These are phyloP conservation scores for Nomada fabriciana DNA, from an alignment of 2,888 invertebrate genomes.

Conservation along the genomic window DNA sequence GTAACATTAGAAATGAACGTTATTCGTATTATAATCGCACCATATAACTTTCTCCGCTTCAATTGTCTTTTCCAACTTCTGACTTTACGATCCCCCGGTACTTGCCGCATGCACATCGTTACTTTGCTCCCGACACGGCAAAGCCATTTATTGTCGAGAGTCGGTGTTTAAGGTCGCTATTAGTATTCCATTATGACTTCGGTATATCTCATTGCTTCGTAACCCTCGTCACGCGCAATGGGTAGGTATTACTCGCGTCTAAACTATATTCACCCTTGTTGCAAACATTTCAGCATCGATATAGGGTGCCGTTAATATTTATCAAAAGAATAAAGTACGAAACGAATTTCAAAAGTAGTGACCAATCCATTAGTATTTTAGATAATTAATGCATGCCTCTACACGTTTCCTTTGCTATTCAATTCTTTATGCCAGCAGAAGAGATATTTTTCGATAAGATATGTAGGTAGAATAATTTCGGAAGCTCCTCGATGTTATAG, in stretches of 20 bases:
- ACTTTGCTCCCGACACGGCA: conserved; percentile 10
- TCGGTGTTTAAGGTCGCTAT: conserved; percentile 13
- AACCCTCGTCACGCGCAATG: not conserved
- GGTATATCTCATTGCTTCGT: conserved; percentile 3
- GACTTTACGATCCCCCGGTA: conserved; percentile 38
- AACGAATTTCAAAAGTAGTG: not conserved
- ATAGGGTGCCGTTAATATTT: not conserved
- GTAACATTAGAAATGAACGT: conserved; percentile 41
- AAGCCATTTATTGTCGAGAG: conserved; percentile 26
- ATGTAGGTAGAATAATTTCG: too few relatives aligned
- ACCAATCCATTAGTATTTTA: too few relatives aligned
- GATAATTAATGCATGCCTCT: too few relatives aligned
- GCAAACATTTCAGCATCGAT: too few relatives aligned
- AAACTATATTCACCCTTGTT: not conserved
- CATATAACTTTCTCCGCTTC: conserved; percentile 38
- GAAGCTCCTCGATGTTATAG: too few relatives aligned
- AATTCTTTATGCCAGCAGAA: too few relatives aligned
- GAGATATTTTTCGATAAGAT: too few relatives aligned
- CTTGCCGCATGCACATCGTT: conserved; percentile 24
- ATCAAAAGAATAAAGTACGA: not conserved
- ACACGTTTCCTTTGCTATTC: too few relatives aligned
- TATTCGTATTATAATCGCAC: conserved; percentile 36
- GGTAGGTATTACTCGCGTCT: not conserved
- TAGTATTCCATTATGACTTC: conserved; percentile 16
- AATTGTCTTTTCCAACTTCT: conserved; percentile 45